phyloP scores from a whole-genome alignment of 2,113 vertebrate species.

The Mesembrinibis cayennensis region DNA sequence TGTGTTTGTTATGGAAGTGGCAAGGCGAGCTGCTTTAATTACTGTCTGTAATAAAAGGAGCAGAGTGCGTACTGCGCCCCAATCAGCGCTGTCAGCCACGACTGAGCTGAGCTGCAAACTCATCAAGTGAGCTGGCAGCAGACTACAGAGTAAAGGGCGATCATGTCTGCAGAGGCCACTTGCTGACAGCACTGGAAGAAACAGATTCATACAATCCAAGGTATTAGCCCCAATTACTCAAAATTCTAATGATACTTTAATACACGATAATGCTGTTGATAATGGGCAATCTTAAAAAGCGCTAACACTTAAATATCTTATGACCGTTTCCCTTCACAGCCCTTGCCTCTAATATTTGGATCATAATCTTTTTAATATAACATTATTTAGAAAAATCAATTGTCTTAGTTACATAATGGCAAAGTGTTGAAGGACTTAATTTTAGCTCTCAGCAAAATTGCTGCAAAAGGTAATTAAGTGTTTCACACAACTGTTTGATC shows the following conservation, averaged over 20 bases:
- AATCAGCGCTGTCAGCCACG: constrained; percentile 84
- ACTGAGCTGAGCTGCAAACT: constrained; percentile 79
- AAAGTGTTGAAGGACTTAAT: constrained; percentile 78
- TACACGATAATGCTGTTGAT: constrained; percentile 73
- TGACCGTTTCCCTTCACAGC: constrained; percentile 78
- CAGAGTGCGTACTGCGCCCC: constrained; percentile 88
- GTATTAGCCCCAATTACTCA: constrained; percentile 79
- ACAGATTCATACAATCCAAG: constrained; percentile 74
- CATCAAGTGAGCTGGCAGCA: constrained; percentile 79
- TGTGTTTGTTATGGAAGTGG: constrained; percentile 99
- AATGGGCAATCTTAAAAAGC: constrained; percentile 73
- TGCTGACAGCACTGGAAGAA: constrained; percentile 66
- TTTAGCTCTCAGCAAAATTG: constrained; percentile 77
- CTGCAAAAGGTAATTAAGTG: constrained; percentile 78
- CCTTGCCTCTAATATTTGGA: constrained; percentile 75
- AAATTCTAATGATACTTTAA: constrained; percentile 78
- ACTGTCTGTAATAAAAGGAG: constrained; percentile 97
- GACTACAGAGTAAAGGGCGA: constrained; percentile 75
- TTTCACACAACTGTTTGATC: constrained; percentile 73
- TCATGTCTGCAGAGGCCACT: constrained; percentile 72
- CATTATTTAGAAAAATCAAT: constrained; percentile 84
- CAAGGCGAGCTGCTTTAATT: constrained; percentile 97
- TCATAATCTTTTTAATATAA: constrained; percentile 81
- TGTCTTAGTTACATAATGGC: constrained; percentile 80
- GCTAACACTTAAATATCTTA: constrained; percentile 72